phyloP scores from a whole-genome alignment of 2,888 invertebrate genomes.

The Tanypteryx hageni region DNA sequence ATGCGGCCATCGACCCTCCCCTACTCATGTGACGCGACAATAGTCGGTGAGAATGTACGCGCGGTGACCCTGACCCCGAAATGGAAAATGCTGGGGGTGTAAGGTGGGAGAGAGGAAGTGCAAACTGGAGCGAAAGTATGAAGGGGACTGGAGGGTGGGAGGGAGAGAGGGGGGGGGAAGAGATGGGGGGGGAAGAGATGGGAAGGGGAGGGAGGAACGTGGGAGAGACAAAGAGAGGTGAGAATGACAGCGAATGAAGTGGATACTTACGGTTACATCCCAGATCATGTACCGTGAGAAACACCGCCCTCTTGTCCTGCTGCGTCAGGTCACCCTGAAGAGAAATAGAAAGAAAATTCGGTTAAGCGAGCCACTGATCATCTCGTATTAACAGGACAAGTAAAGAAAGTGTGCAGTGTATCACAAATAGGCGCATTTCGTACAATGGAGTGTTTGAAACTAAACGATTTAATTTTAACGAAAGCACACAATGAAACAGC shows the following conservation, averaged over 20 bases:
- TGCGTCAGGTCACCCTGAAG: slow-evolving; percentile 87
- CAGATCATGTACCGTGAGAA: slow-evolving; percentile 92
- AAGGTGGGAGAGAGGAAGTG: not conserved
- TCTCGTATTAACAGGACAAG: too few species aligned
- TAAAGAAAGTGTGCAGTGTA: too few species aligned
- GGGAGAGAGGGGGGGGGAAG: slow-evolving; percentile 20
- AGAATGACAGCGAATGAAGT: not conserved
- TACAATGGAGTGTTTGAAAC: too few species aligned
- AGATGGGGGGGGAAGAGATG: not conserved
- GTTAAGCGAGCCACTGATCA: not conserved
- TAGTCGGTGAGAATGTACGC: not conserved
- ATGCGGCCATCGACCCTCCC: too few species aligned
- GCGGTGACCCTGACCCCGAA: slow-evolving; percentile 53
- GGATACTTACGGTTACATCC: slow-evolving; percentile 86
- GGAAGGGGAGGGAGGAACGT: not conserved
- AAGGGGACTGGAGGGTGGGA: not conserved
- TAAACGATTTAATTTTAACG: too few species aligned
- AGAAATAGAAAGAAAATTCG: slow-evolving; percentile 67
- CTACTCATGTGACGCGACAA: not conserved
- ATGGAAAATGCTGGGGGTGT: slow-evolving; percentile 28
- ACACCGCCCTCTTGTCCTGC: slow-evolving; percentile 88
- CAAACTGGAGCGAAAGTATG: not conserved
- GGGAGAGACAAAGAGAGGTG: not conserved
- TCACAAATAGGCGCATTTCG: too few species aligned
- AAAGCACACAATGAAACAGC: too few species aligned